Evolutionary conservation across 1,140 invertebrate genomes (phyloP).

Genomic region (Vanessa atalanta): DNA sequence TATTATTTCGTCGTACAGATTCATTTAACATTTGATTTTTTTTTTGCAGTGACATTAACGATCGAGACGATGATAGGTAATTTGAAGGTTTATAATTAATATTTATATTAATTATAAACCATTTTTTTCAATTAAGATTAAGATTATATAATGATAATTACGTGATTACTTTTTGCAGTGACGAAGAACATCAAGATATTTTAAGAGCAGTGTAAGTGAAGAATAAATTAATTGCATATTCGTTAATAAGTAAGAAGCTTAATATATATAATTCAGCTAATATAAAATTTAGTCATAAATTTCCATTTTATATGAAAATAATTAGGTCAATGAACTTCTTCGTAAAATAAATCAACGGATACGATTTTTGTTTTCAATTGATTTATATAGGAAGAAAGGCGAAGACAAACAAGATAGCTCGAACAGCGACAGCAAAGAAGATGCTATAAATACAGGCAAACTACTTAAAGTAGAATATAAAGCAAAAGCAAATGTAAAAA

Average conservation of each 20-base stretch:
- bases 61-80: slow-evolving; percentile 23
- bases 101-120: too few species aligned
- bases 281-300: too few species aligned
- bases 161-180: slow-evolving; percentile 3
- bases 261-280: background rate
- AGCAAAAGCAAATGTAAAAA: slow-evolving; percentile 27
- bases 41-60: slow-evolving; percentile 43
- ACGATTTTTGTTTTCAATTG: background rate
- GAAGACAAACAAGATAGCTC: slow-evolving; percentile 23
- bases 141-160: background rate
- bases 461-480: slow-evolving; percentile 40
- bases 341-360: too few species aligned
- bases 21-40: background rate
- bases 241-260: background rate
- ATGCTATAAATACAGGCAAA: slow-evolving; percentile 34
- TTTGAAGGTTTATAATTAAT: too few species aligned
- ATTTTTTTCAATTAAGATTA: background rate
- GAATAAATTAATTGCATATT: background rate
- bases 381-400: slow-evolving; percentile 15
- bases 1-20: background rate
- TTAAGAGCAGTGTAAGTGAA: slow-evolving; percentile 18
- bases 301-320: too few species aligned
- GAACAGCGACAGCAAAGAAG: slow-evolving; percentile 27
- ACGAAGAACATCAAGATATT: slow-evolving; percentile 16
- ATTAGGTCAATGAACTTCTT: too few species aligned